phyloP scores from a whole-genome alignment of 2,797 vertebrate genomes.

The Oceanodroma leucorhoa region DNA sequence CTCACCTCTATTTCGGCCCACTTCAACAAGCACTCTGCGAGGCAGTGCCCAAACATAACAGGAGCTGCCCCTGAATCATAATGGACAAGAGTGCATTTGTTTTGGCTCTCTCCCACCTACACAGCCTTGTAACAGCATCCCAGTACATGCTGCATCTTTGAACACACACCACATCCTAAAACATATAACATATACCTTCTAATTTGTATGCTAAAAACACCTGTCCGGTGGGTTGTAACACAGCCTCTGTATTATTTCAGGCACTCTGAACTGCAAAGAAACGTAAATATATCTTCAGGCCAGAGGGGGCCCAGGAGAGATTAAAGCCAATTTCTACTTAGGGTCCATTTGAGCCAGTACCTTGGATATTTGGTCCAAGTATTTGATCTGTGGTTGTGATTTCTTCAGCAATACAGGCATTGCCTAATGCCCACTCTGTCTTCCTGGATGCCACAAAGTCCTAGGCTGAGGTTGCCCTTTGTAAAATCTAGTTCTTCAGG shows the following conservation, averaged over 20 bases:
- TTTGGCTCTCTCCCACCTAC: neutral
- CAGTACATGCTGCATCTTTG: neutral
- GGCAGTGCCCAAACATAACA: neutral
- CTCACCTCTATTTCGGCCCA: neutral
- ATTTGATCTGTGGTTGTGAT: neutral
- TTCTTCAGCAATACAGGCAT: neutral
- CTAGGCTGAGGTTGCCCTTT: neutral
- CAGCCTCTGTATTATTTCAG: neutral
- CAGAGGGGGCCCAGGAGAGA: neutral
- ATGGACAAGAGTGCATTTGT: neutral
- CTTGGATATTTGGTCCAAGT: neutral
- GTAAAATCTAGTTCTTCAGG: slow-evolving; percentile 3
- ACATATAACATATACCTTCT: neutral
- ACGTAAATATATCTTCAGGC: neutral
- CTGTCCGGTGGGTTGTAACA: neutral
- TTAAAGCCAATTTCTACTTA: neutral
- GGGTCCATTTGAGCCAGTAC: neutral
- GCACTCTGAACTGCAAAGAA: neutral
- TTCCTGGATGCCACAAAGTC: neutral
- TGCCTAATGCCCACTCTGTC: neutral
- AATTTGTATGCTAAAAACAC: slow-evolving; percentile 14
- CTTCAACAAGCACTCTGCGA: neutral
- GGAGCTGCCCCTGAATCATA: neutral
- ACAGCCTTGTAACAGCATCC: neutral
- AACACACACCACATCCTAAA: neutral